These are phyloP conservation scores for Lepidonotus clava DNA, from an alignment of 2,888 invertebrate genomes.

Conservation along the genomic window DNA sequence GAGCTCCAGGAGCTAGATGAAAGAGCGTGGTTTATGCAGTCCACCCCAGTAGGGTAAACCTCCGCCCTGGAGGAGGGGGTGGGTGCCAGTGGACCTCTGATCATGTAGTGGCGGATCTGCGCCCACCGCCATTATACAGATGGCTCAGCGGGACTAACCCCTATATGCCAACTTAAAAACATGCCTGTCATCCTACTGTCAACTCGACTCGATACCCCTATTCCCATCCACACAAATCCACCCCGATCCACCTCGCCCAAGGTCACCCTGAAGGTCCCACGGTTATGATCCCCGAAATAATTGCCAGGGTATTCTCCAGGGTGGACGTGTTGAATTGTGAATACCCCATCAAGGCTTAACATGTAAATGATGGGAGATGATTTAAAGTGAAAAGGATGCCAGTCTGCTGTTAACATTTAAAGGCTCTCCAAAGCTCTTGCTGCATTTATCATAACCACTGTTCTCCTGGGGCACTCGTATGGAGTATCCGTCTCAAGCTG, in stretches of 20 bases:
- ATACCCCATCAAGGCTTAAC: no score
- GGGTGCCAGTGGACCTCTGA: conserved; percentile 2
- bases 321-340: no score
- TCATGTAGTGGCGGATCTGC: background rate
- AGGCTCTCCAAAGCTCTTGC: no score
- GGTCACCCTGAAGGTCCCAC: background rate
- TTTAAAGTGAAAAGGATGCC: no score
- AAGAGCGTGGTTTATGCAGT: no score
- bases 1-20: no score
- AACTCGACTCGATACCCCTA: background rate
- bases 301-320: background rate
- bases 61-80: background rate
- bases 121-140: background rate
- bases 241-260: background rate
- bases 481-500: no score
- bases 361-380: no score
- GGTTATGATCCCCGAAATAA: background rate
- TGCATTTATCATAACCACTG: no score
- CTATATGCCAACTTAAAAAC: background rate
- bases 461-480: no score
- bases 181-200: background rate
- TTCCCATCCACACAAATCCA: background rate
- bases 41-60: no score
- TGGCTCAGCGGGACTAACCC: background rate
- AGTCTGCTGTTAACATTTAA: no score